Conservation (phyloP, 2,113 vertebrate genomes). For the Athene cunicularia region DNA sequence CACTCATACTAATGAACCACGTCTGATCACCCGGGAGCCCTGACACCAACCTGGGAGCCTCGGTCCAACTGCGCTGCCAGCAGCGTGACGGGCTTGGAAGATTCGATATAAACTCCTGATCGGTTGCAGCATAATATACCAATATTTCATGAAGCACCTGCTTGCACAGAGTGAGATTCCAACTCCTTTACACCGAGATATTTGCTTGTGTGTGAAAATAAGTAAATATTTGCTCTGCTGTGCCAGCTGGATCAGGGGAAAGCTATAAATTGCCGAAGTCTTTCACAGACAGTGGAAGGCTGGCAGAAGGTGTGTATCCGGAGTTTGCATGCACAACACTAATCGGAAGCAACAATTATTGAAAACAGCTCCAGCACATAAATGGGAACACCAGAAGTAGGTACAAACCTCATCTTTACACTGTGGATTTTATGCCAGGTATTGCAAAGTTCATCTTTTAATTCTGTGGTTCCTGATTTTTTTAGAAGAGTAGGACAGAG, state of each 20-base stretch:
- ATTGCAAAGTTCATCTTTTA: background rate
- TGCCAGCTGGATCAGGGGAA: constrained; percentile 37
- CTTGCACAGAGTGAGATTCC: background rate
- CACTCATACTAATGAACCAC: background rate
- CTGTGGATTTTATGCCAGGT: background rate
- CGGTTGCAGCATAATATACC: background rate
- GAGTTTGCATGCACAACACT: background rate
- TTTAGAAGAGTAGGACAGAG: background rate
- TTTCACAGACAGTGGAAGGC: background rate
- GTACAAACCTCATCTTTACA: background rate
- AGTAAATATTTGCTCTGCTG: constrained; percentile 53
- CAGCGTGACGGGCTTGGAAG: background rate
- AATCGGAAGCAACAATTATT: background rate
- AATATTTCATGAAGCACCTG: background rate
- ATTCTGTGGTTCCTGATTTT: background rate
- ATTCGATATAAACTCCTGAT: background rate
- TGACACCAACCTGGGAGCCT: background rate
- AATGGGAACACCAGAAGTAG: background rate
- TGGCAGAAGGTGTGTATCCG: constrained; percentile 11
- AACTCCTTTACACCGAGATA: background rate
- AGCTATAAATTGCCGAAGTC: background rate
- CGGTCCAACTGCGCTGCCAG: background rate
- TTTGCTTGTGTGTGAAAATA: constrained; percentile 32
- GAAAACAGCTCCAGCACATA: background rate
- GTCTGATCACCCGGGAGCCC: background rate